Evolutionary conservation across 2,797 vertebrate genomes (phyloP).

Genomic region (Sebastes oblongus): DNA sequence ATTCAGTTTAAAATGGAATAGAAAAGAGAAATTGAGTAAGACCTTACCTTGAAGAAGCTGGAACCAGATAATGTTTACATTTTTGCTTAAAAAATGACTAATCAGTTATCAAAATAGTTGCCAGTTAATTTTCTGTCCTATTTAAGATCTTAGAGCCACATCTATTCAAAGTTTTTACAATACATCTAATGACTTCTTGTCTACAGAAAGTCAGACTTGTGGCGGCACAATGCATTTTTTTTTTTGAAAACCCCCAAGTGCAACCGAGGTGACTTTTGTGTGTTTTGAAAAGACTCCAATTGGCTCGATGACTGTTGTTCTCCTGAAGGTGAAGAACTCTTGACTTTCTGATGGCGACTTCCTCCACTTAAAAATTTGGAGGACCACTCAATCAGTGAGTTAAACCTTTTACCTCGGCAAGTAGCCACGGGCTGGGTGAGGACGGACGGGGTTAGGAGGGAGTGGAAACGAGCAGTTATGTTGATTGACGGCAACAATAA

Average conservation of each 20-base stretch:
- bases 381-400: conserved; percentile 49
- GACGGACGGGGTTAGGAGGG: conserved; percentile 38
- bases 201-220: not conserved
- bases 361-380: conserved; percentile 63
- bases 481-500: conserved; percentile 70
- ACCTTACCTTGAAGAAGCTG: not conserved
- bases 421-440: conserved; percentile 36
- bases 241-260: not conserved
- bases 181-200: not conserved
- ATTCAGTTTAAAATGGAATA: not conserved
- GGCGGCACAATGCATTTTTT: not conserved
- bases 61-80: not conserved
- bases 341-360: conserved; percentile 67
- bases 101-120: not conserved
- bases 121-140: not conserved
- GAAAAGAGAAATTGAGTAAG: not conserved
- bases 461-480: conserved; percentile 60
- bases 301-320: conserved; percentile 58
- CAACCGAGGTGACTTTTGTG: conserved; percentile 35
- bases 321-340: conserved; percentile 54
- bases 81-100: not conserved
- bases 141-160: not conserved
- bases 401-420: conserved; percentile 37
- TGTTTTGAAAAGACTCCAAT: conserved; percentile 48
- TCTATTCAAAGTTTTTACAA: not conserved